Evolutionary conservation across 2,888 invertebrate species (phyloP).

Genomic region (Dilophus febrilis): DNA sequence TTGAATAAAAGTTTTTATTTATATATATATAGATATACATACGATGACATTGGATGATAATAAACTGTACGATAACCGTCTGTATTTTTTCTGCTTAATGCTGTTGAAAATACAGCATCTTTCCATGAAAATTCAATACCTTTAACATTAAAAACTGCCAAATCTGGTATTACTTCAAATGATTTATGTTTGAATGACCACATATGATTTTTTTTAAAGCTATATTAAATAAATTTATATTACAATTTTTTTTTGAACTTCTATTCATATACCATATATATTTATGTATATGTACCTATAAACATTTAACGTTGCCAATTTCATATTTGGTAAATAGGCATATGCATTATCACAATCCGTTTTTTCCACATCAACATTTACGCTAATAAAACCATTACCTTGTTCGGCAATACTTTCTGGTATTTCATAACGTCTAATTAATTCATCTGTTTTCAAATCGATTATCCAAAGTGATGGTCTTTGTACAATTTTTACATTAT

Average conservation of each 20-base stretch:
- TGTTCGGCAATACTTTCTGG: slow-evolving; percentile 24
- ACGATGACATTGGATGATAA: slow-evolving; percentile 57
- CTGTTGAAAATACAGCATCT: slow-evolving; percentile 61
- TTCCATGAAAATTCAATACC: slow-evolving; percentile 60
- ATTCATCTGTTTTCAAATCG: slow-evolving; percentile 42
- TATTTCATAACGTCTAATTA: slow-evolving; percentile 37
- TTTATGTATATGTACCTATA: too few relatives aligned
- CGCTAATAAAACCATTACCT: slow-evolving; percentile 42
- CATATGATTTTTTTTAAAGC: slow-evolving; percentile 39
- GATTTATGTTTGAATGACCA: slow-evolving; percentile 60
- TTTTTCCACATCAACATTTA: slow-evolving; percentile 44
- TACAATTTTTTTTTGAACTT: too few relatives aligned
- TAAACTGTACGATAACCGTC: slow-evolving; percentile 45
- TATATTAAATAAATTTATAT: too few relatives aligned
- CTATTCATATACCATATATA: too few relatives aligned
- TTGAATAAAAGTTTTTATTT: too few relatives aligned
- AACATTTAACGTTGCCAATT: too few relatives aligned
- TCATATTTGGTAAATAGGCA: slow-evolving; percentile 53
- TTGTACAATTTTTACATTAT: slow-evolving; percentile 32
- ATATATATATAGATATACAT: neutral
- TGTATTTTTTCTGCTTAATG: slow-evolving; percentile 34
- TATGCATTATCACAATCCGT: slow-evolving; percentile 43
- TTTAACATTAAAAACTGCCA: slow-evolving; percentile 47
- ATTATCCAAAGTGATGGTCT: slow-evolving; percentile 46
- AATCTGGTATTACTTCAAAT: slow-evolving; percentile 52